A percentile compares a stretch with the other conserved stretches of the same genome.
Evolutionary conservation across 2,888 invertebrate species (phyloP).

Genomic region (Xanthia togata): DNA sequence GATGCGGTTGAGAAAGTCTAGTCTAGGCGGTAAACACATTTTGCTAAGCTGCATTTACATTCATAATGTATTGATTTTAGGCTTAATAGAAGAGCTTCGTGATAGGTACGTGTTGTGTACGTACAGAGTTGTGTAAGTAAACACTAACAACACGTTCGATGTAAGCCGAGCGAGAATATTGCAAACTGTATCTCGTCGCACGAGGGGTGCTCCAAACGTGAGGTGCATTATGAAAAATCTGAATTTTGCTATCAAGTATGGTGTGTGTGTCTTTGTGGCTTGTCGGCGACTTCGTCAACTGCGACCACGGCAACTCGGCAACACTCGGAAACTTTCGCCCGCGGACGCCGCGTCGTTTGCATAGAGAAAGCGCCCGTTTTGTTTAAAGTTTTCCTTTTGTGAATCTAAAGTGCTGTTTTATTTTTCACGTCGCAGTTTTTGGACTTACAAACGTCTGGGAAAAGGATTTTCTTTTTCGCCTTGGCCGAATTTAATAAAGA

Average conservation of each 20-base stretch:
- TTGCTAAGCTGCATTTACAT: conserved; percentile 55
- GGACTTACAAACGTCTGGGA: conserved; percentile 66
- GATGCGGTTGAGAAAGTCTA: conserved; percentile 41
- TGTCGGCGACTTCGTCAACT: conserved; percentile 57
- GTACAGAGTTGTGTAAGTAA: conserved; percentile 41
- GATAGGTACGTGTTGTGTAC: conserved; percentile 47
- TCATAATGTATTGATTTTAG: conserved; percentile 60
- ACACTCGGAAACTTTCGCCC: conserved; percentile 80
- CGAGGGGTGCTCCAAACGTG: conserved; percentile 54
- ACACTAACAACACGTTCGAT: conserved; percentile 50
- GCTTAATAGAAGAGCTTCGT: conserved; percentile 52
- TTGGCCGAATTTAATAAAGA: conserved; percentile 76
- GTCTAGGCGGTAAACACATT: conserved; percentile 45
- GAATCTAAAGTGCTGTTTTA: conserved; percentile 81
- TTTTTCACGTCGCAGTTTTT: conserved; percentile 74
- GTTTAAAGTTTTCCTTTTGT: conserved; percentile 83
- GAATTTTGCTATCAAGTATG: conserved; percentile 47
- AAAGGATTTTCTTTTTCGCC: conserved; percentile 68
- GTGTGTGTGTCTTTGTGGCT: conserved; percentile 45
- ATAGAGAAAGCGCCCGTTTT: conserved; percentile 84
- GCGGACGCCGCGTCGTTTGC: conserved; percentile 79
- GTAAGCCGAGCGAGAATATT: conserved; percentile 53
- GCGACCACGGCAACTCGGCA: conserved; percentile 64
- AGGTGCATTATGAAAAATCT: conserved; percentile 61
- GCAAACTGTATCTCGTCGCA: conserved; percentile 54